Base-by-base conservation (phyloP, 2,113 vertebrate species). In the pig (Sus scrofa) region DNA sequence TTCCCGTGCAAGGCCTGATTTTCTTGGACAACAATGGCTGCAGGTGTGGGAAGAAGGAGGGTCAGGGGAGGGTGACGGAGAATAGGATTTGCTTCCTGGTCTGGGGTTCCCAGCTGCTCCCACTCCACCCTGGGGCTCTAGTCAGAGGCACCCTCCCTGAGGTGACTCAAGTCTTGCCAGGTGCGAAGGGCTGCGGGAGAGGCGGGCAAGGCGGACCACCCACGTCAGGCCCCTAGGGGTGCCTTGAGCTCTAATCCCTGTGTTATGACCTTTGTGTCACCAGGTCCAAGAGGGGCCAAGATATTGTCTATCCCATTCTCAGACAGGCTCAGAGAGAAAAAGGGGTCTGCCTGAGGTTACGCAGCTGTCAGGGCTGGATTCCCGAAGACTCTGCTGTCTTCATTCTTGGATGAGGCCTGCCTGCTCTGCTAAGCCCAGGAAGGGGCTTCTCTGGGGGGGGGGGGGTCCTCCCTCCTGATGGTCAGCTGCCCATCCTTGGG, bases 1-100 rank as follows among this genome's bases (percentile, higher is more conserved):
- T 39, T 94, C 54, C 79, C 12, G 0, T 20, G 62, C 34, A 71
- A 94, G 84, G 30, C 32, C 16, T 32, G n/a, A 39, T 24, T 37
- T 77, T 34, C 32, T n/a, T 9, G 70, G 92, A 68, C 77, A 78
- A 87, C 89, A 74, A 54, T 94, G 84, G 84, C 63, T 24, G 0
- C 16, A n/a, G 70, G 79, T 75, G 58, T 37, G 44, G 86, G 62
- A 82, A 75, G 34, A 37, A 81, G 89, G 50, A 84, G 74, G 78
- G 58, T 54, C 60, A 16, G 32, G 65, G 58, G 77, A 89, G 62
- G 73, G 24, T 83, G 75, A 56, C 1, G 0, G 34, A 79, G 73
- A 92, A 82, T 15, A 34, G 20, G 44, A 15, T 62, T 50, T 81
- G 95, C 67, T 97, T 97, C 96, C 96, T 95, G 86, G 84, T 95